Conservation (phyloP, 2,113 vertebrate species). For the Isichthys henryi region DNA sequence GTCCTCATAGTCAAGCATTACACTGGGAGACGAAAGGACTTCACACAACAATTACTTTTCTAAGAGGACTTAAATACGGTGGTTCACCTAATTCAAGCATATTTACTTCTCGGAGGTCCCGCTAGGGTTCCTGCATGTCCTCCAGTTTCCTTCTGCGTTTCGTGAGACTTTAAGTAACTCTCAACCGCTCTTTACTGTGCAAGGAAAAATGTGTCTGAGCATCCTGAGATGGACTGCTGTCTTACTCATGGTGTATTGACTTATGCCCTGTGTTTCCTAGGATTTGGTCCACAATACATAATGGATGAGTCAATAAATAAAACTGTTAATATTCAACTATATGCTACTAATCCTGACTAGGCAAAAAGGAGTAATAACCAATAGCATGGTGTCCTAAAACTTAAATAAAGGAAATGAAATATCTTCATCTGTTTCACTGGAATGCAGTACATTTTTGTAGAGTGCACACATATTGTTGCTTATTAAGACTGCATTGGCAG, state of each 20-base stretch:
- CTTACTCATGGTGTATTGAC: neutral
- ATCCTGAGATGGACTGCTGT: neutral
- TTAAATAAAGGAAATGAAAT: neutral
- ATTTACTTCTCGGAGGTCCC: neutral
- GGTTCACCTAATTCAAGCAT: neutral
- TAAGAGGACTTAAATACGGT: neutral
- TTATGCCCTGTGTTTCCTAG: neutral
- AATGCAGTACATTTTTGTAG: neutral
- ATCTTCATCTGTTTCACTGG: neutral
- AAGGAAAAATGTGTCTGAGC: neutral
- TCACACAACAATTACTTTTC: neutral
- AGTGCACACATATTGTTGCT: neutral
- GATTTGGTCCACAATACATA: neutral
- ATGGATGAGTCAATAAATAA: neutral
- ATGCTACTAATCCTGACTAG: neutral
- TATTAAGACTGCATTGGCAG: neutral
- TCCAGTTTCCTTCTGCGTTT: neutral
- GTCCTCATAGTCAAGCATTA: neutral
- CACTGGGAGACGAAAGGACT: neutral
- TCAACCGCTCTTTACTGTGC: neutral
- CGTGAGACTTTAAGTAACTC: neutral
- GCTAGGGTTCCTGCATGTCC: neutral
- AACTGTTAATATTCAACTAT: neutral
- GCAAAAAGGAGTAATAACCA: neutral
- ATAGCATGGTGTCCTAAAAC: neutral